Conservation (phyloP, 2,113 vertebrate genomes). For the Alexandromys fortis region DNA sequence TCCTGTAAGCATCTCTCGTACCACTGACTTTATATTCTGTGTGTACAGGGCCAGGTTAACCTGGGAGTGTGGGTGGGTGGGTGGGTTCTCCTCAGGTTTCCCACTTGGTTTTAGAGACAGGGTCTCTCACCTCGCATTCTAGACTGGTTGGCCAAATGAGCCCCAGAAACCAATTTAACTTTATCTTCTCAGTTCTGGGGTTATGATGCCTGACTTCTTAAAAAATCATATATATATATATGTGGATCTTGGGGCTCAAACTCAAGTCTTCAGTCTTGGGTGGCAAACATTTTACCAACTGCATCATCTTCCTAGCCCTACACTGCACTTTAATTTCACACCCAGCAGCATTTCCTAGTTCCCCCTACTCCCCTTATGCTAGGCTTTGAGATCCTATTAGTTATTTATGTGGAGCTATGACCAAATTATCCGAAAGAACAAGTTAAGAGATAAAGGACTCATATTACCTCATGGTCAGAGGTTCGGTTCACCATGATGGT, state of each 20-base stretch:
- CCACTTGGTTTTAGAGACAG: background rate
- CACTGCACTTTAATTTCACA: background rate
- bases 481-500: background rate
- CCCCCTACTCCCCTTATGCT: background rate
- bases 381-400: background rate
- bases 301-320: no score
- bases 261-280: background rate
- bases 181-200: no score
- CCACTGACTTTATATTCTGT: background rate
- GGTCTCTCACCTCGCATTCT: background rate
- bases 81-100: background rate
- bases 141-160: background rate
- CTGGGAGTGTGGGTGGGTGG: background rate
- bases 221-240: background rate
- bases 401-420: background rate
- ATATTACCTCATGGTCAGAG: background rate
- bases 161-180: background rate
- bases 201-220: no score
- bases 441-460: background rate
- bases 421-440: background rate
- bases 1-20: background rate
- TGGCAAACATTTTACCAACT: background rate
- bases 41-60: background rate
- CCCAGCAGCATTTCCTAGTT: background rate
- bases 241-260: background rate